Conservation (phyloP, 1,140 invertebrate species). For the Orchestia grillus region DNA sequence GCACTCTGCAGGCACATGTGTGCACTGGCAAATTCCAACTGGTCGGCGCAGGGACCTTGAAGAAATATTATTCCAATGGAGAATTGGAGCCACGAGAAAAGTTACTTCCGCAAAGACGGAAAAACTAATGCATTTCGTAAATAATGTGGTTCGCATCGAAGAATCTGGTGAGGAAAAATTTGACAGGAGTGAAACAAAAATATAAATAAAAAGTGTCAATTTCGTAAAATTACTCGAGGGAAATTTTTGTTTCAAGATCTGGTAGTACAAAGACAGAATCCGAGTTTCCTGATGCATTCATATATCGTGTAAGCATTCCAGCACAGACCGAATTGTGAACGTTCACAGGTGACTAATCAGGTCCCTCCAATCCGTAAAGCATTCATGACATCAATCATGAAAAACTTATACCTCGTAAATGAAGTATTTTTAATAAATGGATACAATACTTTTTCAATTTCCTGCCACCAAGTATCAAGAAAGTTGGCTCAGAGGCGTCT, state of each 20-base stretch:
- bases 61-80: neutral
- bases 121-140: neutral
- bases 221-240: too few species aligned
- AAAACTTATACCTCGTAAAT: neutral
- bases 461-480: neutral
- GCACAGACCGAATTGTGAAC: neutral
- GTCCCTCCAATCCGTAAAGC: neutral
- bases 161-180: too few species aligned
- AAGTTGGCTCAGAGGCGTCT: neutral
- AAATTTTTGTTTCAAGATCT: neutral
- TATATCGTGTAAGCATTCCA: neutral
- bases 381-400: neutral
- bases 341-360: neutral
- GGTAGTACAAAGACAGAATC: neutral
- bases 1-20: neutral
- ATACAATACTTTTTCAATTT: neutral
- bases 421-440: neutral
- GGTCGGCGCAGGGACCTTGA: neutral
- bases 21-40: conserved; percentile 27
- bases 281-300: neutral
- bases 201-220: too few species aligned
- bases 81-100: neutral
- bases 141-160: too few species aligned
- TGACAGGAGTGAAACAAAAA: too few species aligned
- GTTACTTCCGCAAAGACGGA: neutral